Base-by-base conservation (phyloP, 2,113 vertebrate species). In the Poecilia latipinna region DNA sequence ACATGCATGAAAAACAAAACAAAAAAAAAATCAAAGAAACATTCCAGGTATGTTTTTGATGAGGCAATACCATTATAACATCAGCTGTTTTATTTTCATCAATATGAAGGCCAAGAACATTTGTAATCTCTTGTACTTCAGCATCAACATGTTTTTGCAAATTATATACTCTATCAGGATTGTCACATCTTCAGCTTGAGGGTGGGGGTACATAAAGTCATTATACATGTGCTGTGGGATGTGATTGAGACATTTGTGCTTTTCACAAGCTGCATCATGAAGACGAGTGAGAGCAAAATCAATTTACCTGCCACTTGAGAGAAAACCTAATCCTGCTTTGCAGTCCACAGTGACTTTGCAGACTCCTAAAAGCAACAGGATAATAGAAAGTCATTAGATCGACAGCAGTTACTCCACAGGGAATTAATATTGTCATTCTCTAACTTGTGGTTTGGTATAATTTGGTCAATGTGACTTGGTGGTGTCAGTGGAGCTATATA, bases 301-400 rank as follows among this genome's bases (percentile, higher is more conserved):
- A 66, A 76, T 78, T 90, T 84, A 84, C 72, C 68, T 77, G 78
- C 79, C 42, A 71, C 71, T 74, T 80, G 73, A 77, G 75, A 81
- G 70, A 75, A 81, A 84, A 65, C 61, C 28, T 91, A 93, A 93
- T 91, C 90, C 89, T 22, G 66, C 83, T 91, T 79, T 87, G 62
- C 37, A 54, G 85, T 82, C 84, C 72, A 42, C 72, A 29, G 85
- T 61, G 85, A 75, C 86, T 85, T 77, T 15, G 42, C 60, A 29
- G 8, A 29, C 77, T 77, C 54, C 60, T 82, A 84, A 90, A 90
- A 90, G 87, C 82, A 77, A 61, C 13, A 12, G 65, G 51, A 70
- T 54, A 71, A 78, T 77, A 71, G 75, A 84, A 66, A 85, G 70
- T 84, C 81, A 91, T 88, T 89, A 85, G 76, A 68, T 79, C 33